A percentile compares a stretch with the other conserved stretches of the same genome.
phyloP scores from a whole-genome alignment of 2,888 invertebrate species.

The Prosapia bicincta region DNA sequence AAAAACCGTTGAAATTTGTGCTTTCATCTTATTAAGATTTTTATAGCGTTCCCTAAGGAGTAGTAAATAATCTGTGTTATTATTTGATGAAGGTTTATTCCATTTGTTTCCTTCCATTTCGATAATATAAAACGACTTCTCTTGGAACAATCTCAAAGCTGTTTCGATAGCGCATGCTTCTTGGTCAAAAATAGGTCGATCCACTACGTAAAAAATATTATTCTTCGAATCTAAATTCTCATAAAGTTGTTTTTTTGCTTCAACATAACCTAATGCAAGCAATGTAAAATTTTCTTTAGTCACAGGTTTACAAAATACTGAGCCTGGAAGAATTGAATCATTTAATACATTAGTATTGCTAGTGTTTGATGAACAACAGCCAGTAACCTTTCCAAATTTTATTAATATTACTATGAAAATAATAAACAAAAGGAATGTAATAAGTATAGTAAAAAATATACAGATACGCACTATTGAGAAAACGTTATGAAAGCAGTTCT shows the following conservation, averaged over 20 bases:
- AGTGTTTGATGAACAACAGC: not conserved
- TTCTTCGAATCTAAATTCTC: conserved; percentile 9
- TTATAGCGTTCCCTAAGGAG: conserved; percentile 21
- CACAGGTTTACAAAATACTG: conserved; percentile 11
- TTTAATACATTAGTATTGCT: not conserved
- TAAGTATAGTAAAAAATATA: not conserved
- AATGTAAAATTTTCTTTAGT: conserved; percentile 10
- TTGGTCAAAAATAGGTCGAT: conserved; percentile 11
- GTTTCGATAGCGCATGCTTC: conserved; percentile 31
- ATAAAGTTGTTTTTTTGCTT: not conserved
- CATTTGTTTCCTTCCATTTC: conserved; percentile 13
- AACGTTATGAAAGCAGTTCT: not conserved
- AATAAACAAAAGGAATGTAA: not conserved
- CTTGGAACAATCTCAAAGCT: conserved; percentile 18
- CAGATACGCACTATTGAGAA: not conserved
- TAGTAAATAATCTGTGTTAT: conserved; percentile 9
- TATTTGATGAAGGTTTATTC: not conserved
- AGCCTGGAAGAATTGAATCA: conserved; percentile 1
- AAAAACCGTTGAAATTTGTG: conserved; percentile 16
- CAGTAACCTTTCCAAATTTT: not conserved
- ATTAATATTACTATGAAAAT: not conserved
- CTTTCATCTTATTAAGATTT: conserved; percentile 27
- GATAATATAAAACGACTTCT: conserved; percentile 27
- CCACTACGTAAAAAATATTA: conserved; percentile 26
- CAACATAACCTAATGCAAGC: conserved; percentile 9